These are phyloP conservation scores for Rhagium mordax DNA, from an alignment of 2,888 invertebrate genomes.

Conservation along the genomic window DNA sequence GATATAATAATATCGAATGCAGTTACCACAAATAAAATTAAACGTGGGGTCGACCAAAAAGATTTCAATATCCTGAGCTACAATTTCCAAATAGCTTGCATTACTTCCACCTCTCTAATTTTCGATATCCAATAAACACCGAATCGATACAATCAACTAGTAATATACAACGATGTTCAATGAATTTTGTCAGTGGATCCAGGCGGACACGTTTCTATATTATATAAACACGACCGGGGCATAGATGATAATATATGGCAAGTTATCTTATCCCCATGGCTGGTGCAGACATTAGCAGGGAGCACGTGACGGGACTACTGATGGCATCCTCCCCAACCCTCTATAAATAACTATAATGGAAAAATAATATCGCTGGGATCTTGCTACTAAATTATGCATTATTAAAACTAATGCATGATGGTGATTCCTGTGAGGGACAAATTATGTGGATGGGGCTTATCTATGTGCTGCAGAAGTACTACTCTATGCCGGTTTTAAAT, in stretches of 20 bases:
- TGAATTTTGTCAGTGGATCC: conserved; percentile 11
- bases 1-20: no score
- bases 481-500: background rate
- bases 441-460: conserved; percentile 6
- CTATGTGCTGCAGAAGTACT: background rate
- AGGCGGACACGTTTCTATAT: conserved; percentile 14
- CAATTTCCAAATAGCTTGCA: background rate
- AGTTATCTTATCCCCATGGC: conserved; percentile 51
- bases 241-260: conserved; percentile 51
- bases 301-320: conserved; percentile 51
- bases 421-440: background rate
- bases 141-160: conserved; percentile 11
- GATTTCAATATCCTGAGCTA: background rate
- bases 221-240: conserved; percentile 18
- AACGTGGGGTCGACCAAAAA: background rate
- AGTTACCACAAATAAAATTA: no score
- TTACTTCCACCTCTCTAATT: background rate
- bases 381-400: conserved; percentile 56
- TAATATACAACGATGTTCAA: conserved; percentile 12
- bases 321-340: conserved; percentile 39
- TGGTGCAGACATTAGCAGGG: conserved; percentile 52
- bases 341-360: conserved; percentile 63
- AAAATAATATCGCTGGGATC: conserved; percentile 60
- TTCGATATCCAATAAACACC: conserved; percentile 2
- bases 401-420: conserved; percentile 19